Conservation (phyloP, 2,797 vertebrate species). For the Helicolenus hilgendorfi region DNA sequence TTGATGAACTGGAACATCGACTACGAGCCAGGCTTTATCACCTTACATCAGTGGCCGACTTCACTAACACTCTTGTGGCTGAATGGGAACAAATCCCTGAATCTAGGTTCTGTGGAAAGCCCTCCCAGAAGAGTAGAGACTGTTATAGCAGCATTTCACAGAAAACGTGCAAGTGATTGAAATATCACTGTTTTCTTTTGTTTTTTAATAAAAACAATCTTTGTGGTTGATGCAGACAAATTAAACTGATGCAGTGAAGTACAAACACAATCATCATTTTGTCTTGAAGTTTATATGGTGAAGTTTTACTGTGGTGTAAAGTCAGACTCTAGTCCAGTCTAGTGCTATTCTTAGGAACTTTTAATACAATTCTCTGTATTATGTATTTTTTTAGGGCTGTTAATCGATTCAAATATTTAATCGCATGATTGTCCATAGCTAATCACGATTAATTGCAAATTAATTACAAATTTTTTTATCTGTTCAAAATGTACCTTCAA, state of each 20-base stretch:
- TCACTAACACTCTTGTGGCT: background rate
- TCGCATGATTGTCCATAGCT: too few species aligned
- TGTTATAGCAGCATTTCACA: background rate
- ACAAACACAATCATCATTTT: background rate
- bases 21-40: background rate
- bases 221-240: background rate
- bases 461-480: too few species aligned
- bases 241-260: background rate
- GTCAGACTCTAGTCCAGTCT: background rate
- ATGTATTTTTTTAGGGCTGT: too few species aligned
- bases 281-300: background rate
- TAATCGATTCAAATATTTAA: too few species aligned
- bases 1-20: background rate
- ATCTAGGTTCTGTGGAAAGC: background rate
- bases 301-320: background rate
- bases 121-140: background rate
- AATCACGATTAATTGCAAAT: too few species aligned
- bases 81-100: background rate
- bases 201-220: background rate
- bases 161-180: background rate
- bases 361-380: too few species aligned
- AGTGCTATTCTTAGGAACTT: too few species aligned
- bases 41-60: background rate
- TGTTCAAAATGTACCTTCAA: too few species aligned
- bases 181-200: background rate